Base-by-base conservation (phyloP, 2,797 vertebrate species). In the Ciconia nigra region DNA sequence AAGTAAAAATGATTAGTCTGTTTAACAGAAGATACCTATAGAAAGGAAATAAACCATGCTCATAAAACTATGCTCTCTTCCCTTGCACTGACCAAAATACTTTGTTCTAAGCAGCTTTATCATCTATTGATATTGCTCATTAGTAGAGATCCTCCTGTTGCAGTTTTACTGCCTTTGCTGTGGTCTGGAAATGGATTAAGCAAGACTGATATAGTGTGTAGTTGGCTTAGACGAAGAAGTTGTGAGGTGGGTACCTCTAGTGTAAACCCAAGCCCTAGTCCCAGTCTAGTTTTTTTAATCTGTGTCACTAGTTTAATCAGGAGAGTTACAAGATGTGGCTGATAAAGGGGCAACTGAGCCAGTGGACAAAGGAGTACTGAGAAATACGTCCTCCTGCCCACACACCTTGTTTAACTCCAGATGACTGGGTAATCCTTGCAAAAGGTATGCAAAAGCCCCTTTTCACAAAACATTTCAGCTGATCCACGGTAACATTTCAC, bases 1-100 rank as follows among this genome's bases (percentile, higher is more conserved):
- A 55, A 63, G 22, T 44, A 47, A 88, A 90, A 67, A 41, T 65
- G 20, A 18, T 47, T 15, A 51, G 18, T 25, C 51, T 84, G 20
- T 73, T 73, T 66, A 73, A 66, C 46, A 37, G 61, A 59, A 62
- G n/a, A n/a, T 46, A 29, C 18, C 11, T 78, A 17, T 1, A 49
- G 31, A 59, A 89, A 61, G 37, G 11, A 67, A 80, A 70, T 1
- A 78, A 86, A n/a, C 5, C 1, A 4, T 41, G 13, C 20, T 47
- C 5, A 9, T 28, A 52, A 76, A 84, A 63, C 10, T 47, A 4
- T 1, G 1, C 13, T 72, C 3, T 31, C 9, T 76, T 57, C 44
- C 19, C 8, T 91, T 0, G 0, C 11, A 7, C 22, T 89, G 73
- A 28, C 6, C 20, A 44, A 61, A 58, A 70, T 28, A 26, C 0